Conservation (phyloP, 2,888 invertebrate genomes). For the Bibio marci region DNA sequence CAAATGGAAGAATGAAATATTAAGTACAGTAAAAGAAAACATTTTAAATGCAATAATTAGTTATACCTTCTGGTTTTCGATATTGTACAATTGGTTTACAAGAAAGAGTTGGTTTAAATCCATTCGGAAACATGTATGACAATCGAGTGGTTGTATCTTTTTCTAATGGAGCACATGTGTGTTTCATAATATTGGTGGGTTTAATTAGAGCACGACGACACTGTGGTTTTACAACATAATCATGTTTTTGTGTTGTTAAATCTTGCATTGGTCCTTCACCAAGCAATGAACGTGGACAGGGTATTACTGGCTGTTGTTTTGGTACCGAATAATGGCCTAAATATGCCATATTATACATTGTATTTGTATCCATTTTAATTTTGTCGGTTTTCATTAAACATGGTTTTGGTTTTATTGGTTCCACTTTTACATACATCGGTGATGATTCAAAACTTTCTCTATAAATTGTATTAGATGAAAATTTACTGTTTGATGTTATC, state of each 20-base stretch:
- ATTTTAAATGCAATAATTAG: not conserved
- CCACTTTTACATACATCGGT: constrained; percentile 20
- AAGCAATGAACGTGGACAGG: constrained; percentile 17
- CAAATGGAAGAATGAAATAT: not conserved
- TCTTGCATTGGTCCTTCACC: constrained; percentile 46
- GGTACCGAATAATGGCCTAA: constrained; percentile 18
- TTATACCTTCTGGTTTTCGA: constrained; percentile 14
- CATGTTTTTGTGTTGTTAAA: constrained; percentile 54
- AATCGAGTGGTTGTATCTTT: constrained; percentile 24
- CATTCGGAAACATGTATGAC: constrained; percentile 21
- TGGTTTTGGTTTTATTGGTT: constrained; percentile 29
- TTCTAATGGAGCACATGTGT: constrained; percentile 20
- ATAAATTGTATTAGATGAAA: not conserved
- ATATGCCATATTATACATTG: constrained; percentile 22
- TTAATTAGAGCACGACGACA: constrained; percentile 20
- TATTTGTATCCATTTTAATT: constrained; percentile 36
- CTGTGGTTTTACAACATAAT: constrained; percentile 46
- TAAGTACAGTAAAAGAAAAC: too few species aligned
- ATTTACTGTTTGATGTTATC: constrained; percentile 7
- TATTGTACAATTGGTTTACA: constrained; percentile 14
- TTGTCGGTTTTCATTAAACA: constrained; percentile 30
- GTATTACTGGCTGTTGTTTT: constrained; percentile 20
- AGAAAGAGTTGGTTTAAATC: not conserved
- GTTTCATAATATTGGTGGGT: constrained; percentile 17
- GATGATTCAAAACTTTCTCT: constrained; percentile 18